These are phyloP conservation scores for Chelonoidis abingdonii DNA, from an alignment of 2,113 vertebrate genomes.

Conservation along the genomic window DNA sequence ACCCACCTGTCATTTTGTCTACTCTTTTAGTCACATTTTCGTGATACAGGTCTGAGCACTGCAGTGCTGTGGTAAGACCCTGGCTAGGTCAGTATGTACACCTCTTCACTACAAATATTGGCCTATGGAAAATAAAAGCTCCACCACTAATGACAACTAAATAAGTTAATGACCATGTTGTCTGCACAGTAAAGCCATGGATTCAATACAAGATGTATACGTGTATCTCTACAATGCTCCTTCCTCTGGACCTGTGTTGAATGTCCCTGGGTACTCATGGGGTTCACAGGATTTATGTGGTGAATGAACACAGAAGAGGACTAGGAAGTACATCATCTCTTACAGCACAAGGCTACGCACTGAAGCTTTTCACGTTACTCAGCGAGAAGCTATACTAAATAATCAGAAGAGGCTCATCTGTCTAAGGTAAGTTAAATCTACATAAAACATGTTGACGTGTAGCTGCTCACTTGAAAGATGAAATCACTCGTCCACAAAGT, in stretches of 20 bases:
- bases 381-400: conserved; percentile 4
- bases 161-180: neutral
- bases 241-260: neutral
- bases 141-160: conserved; percentile 11
- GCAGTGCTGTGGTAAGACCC: neutral
- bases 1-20: neutral
- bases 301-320: neutral
- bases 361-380: neutral
- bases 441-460: conserved; percentile 27
- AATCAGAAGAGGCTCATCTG: neutral
- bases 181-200: neutral
- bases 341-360: neutral
- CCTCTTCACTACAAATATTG: neutral
- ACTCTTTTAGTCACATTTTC: neutral
- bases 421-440: neutral
- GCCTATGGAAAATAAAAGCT: neutral
- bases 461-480: neutral
- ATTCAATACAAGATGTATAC: neutral
- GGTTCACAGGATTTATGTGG: neutral
- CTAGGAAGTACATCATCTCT: conserved; percentile 15
- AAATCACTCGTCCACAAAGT: neutral
- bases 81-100: too few relatives aligned
- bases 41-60: neutral
- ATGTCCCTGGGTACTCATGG: neutral
- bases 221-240: neutral